A percentile compares a stretch with the other conserved stretches of the same genome.
Evolutionary conservation across 2,888 invertebrate genomes (phyloP).

Genomic region (Campaea margaritaria): DNA sequence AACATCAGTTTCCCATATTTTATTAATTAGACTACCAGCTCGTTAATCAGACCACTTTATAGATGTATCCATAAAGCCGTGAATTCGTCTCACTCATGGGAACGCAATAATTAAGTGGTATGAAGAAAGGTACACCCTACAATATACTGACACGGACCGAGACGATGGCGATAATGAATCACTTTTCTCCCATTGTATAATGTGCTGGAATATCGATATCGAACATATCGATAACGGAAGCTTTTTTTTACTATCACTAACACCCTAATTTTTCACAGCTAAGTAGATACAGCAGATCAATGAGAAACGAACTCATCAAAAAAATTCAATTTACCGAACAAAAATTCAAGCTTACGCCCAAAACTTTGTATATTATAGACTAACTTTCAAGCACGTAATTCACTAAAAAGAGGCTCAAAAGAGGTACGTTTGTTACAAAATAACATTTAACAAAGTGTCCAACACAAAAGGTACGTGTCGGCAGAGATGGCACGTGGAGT

Average conservation of each 20-base stretch:
- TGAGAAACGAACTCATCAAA: constrained; percentile 7
- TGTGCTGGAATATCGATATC: too few species aligned
- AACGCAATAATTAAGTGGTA: too few species aligned
- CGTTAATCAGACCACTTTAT: too few species aligned
- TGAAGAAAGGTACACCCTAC: too few species aligned
- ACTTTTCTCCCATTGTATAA: too few species aligned
- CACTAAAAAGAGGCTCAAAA: constrained; percentile 32
- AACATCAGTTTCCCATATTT: too few species aligned
- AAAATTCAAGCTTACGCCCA: constrained; percentile 7
- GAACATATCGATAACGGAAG: too few species aligned
- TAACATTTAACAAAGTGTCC: constrained; percentile 44
- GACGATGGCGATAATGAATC: too few species aligned
- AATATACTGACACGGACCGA: too few species aligned
- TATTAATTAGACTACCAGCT: too few species aligned
- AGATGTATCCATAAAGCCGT: too few species aligned
- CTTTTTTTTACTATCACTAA: neutral
- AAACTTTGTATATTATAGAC: constrained; percentile 25
- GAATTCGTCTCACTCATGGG: too few species aligned
- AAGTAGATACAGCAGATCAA: constrained; percentile 4
- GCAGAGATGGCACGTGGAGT: constrained; percentile 33
- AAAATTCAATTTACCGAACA: constrained; percentile 17
- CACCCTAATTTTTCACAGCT: neutral
- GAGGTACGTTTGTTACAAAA: constrained; percentile 35
- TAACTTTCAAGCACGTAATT: constrained; percentile 33
- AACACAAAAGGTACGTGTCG: constrained; percentile 46